These are phyloP conservation scores for Rhea americana DNA, from an alignment of 2,113 vertebrate species.

Conservation along the genomic window DNA sequence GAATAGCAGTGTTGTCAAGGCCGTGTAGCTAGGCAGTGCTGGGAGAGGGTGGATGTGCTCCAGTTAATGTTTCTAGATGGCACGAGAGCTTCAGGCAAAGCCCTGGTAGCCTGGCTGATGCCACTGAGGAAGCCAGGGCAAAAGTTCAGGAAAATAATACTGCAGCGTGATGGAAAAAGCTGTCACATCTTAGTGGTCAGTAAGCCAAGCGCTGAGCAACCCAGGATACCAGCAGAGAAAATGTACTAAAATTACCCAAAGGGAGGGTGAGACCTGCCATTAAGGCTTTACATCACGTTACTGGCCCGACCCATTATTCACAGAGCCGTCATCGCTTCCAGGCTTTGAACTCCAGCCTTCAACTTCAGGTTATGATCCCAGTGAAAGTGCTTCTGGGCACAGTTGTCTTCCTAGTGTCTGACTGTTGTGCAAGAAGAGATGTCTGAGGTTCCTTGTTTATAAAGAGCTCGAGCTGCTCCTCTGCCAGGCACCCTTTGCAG, in stretches of 20 bases:
- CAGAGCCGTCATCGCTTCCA: not conserved
- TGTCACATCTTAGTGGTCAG: not conserved
- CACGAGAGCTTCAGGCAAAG: not conserved
- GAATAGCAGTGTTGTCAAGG: not conserved
- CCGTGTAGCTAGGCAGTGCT: not conserved
- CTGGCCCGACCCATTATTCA: not conserved
- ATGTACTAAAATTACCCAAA: not conserved
- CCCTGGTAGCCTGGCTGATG: not conserved
- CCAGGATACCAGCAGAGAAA: not conserved
- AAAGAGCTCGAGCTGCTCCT: not conserved
- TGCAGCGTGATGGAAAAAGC: not conserved
- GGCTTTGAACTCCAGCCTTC: not conserved
- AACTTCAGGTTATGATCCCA: not conserved
- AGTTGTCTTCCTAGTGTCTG: not conserved
- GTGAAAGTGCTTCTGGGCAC: not conserved
- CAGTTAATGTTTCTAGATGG: not conserved
- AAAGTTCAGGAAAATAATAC: not conserved
- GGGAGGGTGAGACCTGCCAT: not conserved
- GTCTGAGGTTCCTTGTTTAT: not conserved
- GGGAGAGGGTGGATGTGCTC: not conserved
- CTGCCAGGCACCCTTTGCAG: not conserved
- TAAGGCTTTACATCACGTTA: not conserved
- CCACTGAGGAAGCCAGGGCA: not conserved
- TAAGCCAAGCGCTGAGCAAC: not conserved
- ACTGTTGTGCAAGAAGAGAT: not conserved